Evolutionary conservation across 1,140 invertebrate species (phyloP).

Genomic region (Danaus melanippus): DNA sequence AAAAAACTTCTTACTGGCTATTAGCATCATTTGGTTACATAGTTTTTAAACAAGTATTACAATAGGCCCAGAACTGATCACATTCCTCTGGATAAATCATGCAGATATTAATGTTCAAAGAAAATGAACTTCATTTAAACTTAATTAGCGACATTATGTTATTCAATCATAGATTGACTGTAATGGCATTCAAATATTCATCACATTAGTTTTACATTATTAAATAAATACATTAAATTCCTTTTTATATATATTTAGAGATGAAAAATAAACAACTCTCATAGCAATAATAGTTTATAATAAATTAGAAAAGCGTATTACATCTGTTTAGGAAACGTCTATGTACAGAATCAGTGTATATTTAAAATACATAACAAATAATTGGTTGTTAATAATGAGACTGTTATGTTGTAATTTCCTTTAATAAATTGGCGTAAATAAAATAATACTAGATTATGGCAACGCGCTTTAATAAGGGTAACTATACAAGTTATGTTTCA

Average conservation of each 20-base stretch:
- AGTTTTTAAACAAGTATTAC: constrained; percentile 58
- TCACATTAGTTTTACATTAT: constrained; percentile 53
- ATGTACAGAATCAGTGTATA: constrained; percentile 6
- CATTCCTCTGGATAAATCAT: background rate
- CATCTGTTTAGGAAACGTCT: constrained; percentile 9
- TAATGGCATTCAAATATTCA: constrained; percentile 68
- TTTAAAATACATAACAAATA: constrained; percentile 7
- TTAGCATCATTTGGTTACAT: constrained; percentile 70
- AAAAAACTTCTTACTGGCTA: constrained; percentile 64
- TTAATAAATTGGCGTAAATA: constrained; percentile 14
- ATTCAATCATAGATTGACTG: constrained; percentile 34
- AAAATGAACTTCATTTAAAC: too few species aligned
- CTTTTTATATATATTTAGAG: background rate
- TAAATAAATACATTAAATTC: constrained; percentile 40
- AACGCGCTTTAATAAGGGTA: constrained; percentile 58
- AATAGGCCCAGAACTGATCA: constrained; percentile 19
- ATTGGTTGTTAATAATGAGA: constrained; percentile 5
- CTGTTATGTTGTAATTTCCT: background rate
- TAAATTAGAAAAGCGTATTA: constrained; percentile 8
- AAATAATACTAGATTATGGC: constrained; percentile 58
- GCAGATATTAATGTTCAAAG: too few species aligned
- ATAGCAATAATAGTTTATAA: constrained; percentile 4
- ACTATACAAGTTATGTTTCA: constrained; percentile 46
- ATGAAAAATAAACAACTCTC: constrained; percentile 8
- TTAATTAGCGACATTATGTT: too few species aligned